phyloP scores from a whole-genome alignment of 2,113 vertebrate genomes.

The Phoxinus phoxinus region DNA sequence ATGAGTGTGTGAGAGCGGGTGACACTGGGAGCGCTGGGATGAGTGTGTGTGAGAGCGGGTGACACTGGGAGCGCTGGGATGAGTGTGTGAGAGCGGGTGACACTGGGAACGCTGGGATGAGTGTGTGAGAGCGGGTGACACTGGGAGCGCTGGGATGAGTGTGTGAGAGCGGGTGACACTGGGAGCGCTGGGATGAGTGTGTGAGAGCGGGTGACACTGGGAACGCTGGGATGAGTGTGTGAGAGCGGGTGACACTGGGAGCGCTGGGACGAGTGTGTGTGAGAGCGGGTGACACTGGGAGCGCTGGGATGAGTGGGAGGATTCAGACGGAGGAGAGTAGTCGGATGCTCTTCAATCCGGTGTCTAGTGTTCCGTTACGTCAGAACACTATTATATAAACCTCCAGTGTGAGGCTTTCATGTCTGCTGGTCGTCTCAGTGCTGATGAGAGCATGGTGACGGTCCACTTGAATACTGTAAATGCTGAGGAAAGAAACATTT shows the following conservation, averaged over 20 bases:
- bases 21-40: too few species aligned
- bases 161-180: too few species aligned
- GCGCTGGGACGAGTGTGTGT: not conserved
- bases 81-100: not conserved
- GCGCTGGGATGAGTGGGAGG: not conserved
- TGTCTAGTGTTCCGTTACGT: constrained; percentile 38
- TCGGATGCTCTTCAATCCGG: not conserved
- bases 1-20: too few species aligned
- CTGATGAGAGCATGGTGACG: not conserved
- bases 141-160: too few species aligned
- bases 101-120: not conserved
- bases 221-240: too few species aligned
- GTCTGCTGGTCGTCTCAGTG: not conserved
- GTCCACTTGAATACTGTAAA: not conserved
- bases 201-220: too few species aligned
- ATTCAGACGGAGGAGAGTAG: not conserved
- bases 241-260: not conserved
- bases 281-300: not conserved
- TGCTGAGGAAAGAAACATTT: too few species aligned
- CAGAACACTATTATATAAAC: constrained; percentile 47
- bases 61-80: too few species aligned
- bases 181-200: too few species aligned
- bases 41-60: too few species aligned
- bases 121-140: too few species aligned
- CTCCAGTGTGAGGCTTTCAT: constrained; percentile 3